phyloP scores from a whole-genome alignment of 2,797 vertebrate species.

The Clarias laeviceps region DNA sequence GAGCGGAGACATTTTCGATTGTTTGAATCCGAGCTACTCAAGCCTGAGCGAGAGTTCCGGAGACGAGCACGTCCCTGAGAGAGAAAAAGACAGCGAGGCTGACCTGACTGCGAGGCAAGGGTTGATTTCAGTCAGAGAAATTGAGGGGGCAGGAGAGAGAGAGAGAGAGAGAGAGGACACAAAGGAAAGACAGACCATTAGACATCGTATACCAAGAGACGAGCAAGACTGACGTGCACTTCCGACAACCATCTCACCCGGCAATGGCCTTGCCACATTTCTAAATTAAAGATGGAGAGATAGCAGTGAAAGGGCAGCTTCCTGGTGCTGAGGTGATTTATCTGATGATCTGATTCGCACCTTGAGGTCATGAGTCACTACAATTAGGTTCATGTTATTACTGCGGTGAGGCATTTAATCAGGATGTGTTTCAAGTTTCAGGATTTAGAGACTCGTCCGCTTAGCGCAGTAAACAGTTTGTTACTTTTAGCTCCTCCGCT shows the following conservation, averaged over 20 bases:
- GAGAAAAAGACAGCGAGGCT: not conserved
- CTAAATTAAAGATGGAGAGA: conserved; percentile 82
- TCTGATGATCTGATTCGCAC: conserved; percentile 42
- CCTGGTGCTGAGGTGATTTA: conserved; percentile 40
- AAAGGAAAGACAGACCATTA: conserved; percentile 54
- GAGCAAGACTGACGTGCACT: conserved; percentile 66
- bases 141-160: conserved; percentile 20
- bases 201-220: conserved; percentile 65
- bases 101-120: not conserved
- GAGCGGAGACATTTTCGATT: not conserved
- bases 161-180: conserved; percentile 4
- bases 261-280: conserved; percentile 69
- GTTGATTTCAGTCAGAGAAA: conserved; percentile 20
- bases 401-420: conserved; percentile 28
- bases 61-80: not conserved
- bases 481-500: not conserved
- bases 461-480: conserved; percentile 19
- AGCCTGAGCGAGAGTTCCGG: no score
- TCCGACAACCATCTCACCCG: conserved; percentile 71
- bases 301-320: conserved; percentile 62
- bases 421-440: conserved; percentile 19
- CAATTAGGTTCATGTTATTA: conserved; percentile 40
- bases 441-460: conserved; percentile 19
- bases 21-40: not conserved
- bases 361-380: conserved; percentile 42